Evolutionary conservation across 2,888 invertebrate species (phyloP), one percentile per base, ranked within the genome.

Genomic region (Cephonodes hylas): DNA sequence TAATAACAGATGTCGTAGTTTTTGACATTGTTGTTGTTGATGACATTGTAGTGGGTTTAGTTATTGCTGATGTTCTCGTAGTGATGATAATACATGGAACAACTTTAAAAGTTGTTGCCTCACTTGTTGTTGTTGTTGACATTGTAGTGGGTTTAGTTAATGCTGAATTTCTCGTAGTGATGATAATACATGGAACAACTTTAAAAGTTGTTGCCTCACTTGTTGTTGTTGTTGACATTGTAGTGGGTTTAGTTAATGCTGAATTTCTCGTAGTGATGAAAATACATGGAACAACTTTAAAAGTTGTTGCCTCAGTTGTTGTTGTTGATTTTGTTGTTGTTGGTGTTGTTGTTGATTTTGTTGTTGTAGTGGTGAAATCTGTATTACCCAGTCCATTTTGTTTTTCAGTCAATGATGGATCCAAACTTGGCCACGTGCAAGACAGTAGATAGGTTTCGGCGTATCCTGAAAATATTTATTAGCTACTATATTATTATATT

Each of bases 361-460:
- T 18, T 4, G 10, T 18, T 31, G 8, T 53, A 53, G 53, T 20
- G 27, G 1, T 15, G 4, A 53, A 53, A 18, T 53, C 53, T 31
- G 27, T 31, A 8, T 53, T 53, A 53, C 27, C 53, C 10, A 31
- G 18, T 53, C 53, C 53, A 31, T 2, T 53, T 31, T 18, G 18
- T 45, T 31, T 22, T 62, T 63, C 25, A 13, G 18, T 48, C 2
- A 23, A 13, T n/a, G 46, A 44, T 61, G 61, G 60, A 58, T 74
- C 66, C 56, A 74, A 58, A 60, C 70, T 60, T 45, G 74, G 67
- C 59, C 68, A 59, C 61, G 71, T 53, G 61, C 84, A 83, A 68
- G 69, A 76, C 15, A 77, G 65, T 42, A 61, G 67, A 64, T 77
- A 83, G 3, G 79, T 84, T 75, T 80, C 77, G 64, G 70, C 71